Conservation (phyloP, 2,797 vertebrate species). For the Alauda arvensis region DNA sequence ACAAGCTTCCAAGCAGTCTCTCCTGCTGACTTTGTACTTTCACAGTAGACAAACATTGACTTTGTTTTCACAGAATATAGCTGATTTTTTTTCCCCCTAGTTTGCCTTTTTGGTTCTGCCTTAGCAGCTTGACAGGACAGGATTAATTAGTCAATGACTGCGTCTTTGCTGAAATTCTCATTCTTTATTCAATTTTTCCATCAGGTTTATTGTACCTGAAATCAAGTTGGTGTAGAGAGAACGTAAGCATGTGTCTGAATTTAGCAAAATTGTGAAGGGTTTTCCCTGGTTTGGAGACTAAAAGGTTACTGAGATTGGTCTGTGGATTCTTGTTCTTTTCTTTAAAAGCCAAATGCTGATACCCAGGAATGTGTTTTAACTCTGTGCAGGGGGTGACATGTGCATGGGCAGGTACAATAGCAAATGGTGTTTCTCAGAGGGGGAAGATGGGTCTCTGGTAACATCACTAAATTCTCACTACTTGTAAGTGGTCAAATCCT, state of each 20-base stretch:
- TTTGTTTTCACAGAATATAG: constrained; percentile 33
- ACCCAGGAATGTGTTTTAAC: not conserved
- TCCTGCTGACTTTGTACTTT: constrained; percentile 57
- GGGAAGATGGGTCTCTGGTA: not conserved
- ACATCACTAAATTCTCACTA: not conserved
- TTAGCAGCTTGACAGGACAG: not conserved
- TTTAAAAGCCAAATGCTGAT: not conserved
- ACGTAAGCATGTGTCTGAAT: not conserved
- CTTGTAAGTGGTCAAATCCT: not conserved
- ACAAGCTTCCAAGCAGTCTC: constrained; percentile 26
- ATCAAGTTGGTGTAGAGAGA: not conserved
- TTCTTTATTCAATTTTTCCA: not conserved
- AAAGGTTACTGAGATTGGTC: not conserved
- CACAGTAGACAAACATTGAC: constrained; percentile 53
- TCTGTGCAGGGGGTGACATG: not conserved
- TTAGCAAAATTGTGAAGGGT: not conserved
- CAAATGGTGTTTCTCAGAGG: accelerated
- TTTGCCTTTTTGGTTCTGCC: constrained; percentile 19
- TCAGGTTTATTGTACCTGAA: not conserved
- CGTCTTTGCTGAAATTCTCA: not conserved
- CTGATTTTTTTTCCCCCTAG: not conserved
- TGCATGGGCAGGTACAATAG: not conserved
- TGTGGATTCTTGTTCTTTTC: not conserved
- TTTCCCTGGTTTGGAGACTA: not conserved
- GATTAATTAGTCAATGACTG: constrained; percentile 6